phyloP scores from a whole-genome alignment of 2,113 vertebrate species.

The Addax nasomaculatus region DNA sequence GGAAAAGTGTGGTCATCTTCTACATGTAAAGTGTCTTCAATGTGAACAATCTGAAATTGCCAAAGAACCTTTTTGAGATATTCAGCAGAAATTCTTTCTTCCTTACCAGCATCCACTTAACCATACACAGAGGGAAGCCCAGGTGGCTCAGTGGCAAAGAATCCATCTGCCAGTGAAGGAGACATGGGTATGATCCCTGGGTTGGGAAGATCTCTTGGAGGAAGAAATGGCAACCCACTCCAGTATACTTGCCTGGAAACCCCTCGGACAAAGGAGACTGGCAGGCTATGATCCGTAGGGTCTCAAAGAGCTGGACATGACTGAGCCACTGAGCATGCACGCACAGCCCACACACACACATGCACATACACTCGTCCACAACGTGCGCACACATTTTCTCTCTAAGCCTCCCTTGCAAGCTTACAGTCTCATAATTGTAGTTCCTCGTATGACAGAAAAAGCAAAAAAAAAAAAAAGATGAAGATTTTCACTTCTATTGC shows the following conservation, averaged over 20 bases:
- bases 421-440: slow-evolving; percentile 62
- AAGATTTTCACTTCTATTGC: neutral
- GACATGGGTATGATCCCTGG: neutral
- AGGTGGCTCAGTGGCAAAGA: neutral
- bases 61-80: slow-evolving; percentile 65
- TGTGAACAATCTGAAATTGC: slow-evolving; percentile 40
- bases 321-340: neutral
- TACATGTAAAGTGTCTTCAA: slow-evolving; percentile 44
- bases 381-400: neutral
- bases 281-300: neutral
- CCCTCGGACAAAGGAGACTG: neutral
- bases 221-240: neutral
- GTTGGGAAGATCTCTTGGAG: neutral
- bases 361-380: neutral
- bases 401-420: slow-evolving; percentile 64
- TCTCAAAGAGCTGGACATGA: neutral
- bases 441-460: slow-evolving; percentile 46
- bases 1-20: neutral
- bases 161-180: neutral
- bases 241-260: neutral
- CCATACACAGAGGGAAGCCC: neutral
- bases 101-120: slow-evolving; percentile 51
- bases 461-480: neutral
- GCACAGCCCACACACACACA: neutral
- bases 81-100: slow-evolving; percentile 58